A percentile compares a stretch with the other conserved stretches of the same genome.
Evolutionary conservation across 2,888 invertebrate genomes (phyloP).

Genomic region (Ariolimax columbianus): DNA sequence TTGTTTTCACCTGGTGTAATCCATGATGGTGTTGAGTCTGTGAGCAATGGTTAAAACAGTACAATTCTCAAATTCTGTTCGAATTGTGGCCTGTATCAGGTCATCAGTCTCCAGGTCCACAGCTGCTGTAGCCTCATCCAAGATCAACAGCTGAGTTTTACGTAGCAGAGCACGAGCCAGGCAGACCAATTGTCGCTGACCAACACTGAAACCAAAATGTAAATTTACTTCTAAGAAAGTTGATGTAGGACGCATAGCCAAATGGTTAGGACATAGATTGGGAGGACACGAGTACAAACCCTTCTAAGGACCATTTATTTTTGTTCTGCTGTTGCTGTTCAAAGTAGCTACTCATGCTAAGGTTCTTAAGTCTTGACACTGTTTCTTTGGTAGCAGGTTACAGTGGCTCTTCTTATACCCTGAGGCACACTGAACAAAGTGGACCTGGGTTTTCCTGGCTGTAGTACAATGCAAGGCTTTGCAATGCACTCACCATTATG

Average conservation of each 20-base stretch:
- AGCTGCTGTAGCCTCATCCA: constrained; percentile 78
- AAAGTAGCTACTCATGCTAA: no score
- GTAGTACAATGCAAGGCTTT: no score
- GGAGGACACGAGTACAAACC: no score
- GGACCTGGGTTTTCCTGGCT: no score
- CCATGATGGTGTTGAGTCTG: constrained; percentile 77
- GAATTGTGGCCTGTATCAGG: constrained; percentile 76
- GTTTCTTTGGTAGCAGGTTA: no score
- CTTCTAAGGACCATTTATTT: no score
- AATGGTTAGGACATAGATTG: no score
- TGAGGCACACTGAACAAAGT: no score
- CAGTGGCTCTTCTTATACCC: no score
- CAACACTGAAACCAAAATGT: constrained; percentile 69
- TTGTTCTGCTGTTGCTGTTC: neutral
- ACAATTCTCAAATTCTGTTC: constrained; percentile 73
- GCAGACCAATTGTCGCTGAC: constrained; percentile 77
- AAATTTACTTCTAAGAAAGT: neutral
- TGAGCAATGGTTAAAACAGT: constrained; percentile 79
- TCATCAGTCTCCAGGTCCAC: constrained; percentile 78
- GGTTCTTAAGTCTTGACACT: no score
- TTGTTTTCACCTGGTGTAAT: constrained; percentile 67
- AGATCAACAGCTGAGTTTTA: constrained; percentile 75
- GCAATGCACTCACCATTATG: no score
- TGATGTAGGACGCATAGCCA: no score
- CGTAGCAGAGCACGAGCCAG: constrained; percentile 76